Base-by-base conservation (phyloP, 2,113 vertebrate species). In the Pandion haliaetus region DNA sequence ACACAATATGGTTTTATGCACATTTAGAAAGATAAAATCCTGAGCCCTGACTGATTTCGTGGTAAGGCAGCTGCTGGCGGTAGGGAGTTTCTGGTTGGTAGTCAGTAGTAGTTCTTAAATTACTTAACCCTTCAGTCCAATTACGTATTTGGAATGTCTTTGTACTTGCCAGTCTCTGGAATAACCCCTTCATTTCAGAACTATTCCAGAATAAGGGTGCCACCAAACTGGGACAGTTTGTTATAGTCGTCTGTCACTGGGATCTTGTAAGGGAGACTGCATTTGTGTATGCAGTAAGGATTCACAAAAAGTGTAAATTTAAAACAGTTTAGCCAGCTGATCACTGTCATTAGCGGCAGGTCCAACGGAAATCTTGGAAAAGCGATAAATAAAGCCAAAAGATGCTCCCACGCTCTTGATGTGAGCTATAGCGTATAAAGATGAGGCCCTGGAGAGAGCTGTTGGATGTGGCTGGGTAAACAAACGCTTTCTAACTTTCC, bases 401-500 rank as follows among this genome's bases (percentile, higher is more conserved):
- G 58, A 47, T 71, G 32, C 9, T 93, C 62, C 32, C 25, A 72
- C 1, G 2, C 55, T 92, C 52, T 77, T 70, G 55, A 54, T 90
- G 16, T 49, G 58, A 90, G 20, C 67, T 93, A 58, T 80, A 83
- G 40, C 40, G 15, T 74, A 55, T 38, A 31, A 96, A 42, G 45
- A 76, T 77, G 82, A 78, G 74, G 14, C 86, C 67, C 52, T 79
- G 47, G 84, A 92, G 62, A 88, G 57, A 47, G 34, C 15, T 78
- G 18, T 81, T 94, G 85, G 88, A 93, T 2, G 1, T 88, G 87
- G 38, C 36, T 80, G 86, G 29, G 29, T 93, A 96, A 90, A 91
- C 59, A 95, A 93, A 79, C 12, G 12, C 81, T 95, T 95, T 86
- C 42, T 91, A n/a, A 88, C 44, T 95, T 83, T 55, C 26, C 59